Evolutionary conservation across 2,113 vertebrate genomes (phyloP).

Genomic region (Corythornis cristatus): DNA sequence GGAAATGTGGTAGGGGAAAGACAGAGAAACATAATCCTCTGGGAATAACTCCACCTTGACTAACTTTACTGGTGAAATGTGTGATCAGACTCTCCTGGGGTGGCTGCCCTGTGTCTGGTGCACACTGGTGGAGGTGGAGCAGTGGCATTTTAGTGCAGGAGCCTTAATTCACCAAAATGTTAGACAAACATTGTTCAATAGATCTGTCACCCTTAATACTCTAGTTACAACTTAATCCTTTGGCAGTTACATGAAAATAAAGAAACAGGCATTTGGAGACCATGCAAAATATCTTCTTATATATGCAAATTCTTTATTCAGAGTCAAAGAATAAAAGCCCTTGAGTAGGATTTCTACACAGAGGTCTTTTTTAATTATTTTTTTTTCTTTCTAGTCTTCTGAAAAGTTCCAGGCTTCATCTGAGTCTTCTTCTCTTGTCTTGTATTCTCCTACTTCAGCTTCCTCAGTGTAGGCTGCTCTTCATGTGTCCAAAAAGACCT

Average conservation of each 20-base stretch:
- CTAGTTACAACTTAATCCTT: not conserved
- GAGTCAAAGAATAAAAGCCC: not conserved
- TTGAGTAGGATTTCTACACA: not conserved
- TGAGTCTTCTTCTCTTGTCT: not conserved
- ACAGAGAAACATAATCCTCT: not conserved
- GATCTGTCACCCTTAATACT: not conserved
- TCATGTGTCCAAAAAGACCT: not conserved
- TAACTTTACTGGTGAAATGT: not conserved
- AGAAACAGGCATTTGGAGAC: not conserved
- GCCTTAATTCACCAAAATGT: not conserved
- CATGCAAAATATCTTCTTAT: not conserved
- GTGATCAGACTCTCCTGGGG: not conserved
- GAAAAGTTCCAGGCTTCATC: not conserved
- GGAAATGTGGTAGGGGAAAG: not conserved
- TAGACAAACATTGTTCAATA: not conserved
- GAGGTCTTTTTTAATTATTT: not conserved
- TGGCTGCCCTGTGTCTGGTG: not conserved
- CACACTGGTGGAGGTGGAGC: not conserved
- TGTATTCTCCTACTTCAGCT: not conserved
- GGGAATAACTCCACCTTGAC: not conserved
- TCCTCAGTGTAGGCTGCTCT: not conserved
- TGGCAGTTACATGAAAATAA: not conserved
- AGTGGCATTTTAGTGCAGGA: not conserved
- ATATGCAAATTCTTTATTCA: not conserved
- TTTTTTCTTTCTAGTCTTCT: not conserved